Percentiles rank a stretch among this genome's conserved stretches.
These are phyloP conservation scores for Teleopsis dalmanni DNA, from an alignment of 1,140 invertebrate species.

Conservation along the genomic window DNA sequence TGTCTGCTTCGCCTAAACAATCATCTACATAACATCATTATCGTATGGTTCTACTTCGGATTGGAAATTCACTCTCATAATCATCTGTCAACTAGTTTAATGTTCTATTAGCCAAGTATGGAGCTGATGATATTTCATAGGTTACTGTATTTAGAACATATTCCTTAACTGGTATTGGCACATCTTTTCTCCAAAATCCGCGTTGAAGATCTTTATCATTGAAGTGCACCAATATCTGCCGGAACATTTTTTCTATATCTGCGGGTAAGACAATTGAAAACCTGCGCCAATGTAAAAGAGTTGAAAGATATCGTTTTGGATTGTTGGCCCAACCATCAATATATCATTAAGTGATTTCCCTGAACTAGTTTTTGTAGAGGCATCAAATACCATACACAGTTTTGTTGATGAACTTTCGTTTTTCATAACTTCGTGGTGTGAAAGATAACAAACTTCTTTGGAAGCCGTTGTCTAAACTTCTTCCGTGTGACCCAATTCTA, in stretches of 20 bases:
- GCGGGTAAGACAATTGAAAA: background rate
- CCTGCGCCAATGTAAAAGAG: no score
- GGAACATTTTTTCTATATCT: constrained; percentile 10
- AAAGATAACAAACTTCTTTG: no score
- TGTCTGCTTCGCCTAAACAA: no score
- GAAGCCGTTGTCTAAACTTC: no score
- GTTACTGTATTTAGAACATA: constrained; percentile 5
- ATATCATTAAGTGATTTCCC: background rate
- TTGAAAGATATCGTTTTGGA: constrained; percentile 1
- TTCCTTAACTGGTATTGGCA: background rate
- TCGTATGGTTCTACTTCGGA: no score
- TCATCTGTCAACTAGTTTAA: background rate
- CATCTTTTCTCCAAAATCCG: background rate
- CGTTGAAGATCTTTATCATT: background rate
- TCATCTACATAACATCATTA: no score
- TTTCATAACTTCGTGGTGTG: background rate
- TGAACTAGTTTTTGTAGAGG: background rate
- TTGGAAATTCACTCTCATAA: background rate
- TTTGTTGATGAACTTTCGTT: constrained; percentile 1
- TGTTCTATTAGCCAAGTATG: constrained; percentile 4
- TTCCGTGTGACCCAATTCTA: no score
- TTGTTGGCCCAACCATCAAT: background rate
- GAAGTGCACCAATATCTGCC: constrained; percentile 1
- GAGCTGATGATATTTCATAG: constrained; percentile 3
- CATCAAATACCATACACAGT: constrained; percentile 2